Base-by-base conservation (phyloP, 2,888 invertebrate genomes). In the Trichacis sp. region DNA sequence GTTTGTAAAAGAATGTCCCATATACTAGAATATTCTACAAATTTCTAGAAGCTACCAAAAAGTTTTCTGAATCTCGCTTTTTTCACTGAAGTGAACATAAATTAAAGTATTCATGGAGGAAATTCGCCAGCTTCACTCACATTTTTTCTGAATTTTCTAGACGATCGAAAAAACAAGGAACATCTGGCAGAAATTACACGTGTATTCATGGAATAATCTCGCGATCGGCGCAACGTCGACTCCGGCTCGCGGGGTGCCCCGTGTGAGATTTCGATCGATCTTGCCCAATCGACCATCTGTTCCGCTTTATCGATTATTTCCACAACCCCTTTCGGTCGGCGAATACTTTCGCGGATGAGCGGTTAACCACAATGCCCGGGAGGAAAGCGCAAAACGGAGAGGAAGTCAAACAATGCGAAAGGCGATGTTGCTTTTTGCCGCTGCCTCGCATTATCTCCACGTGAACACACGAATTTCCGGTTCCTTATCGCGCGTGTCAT, bases 401-500 rank as follows among this genome's bases (percentile, higher is more conserved):
- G 56, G 61, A 69, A 64, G 59, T 64, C 52, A 48, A 15, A 63
- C 64, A 69, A 69, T 62, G 63, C 24, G 8, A 43, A 53, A 19
- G 12, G 54, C 58, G 54, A 50, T 48, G 59, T 62, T 59, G 57
- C 60, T 54, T 58, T 55, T 66, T 61, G 64, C 54, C 49, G 59
- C 49, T 58, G 43, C 61, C 55, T 54, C 52, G 56, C 53, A 67
- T 66, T 69, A 59, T 64, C 69, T 57, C 63, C 33, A 48, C 54
- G 57, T 51, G 69, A 64, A 67, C 64, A 69, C 52, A 54, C 49
- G 56, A 67, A 64, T 67, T 66, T 69, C 66, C 66, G 46, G 56
- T 69, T 51, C 24, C 61, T 67, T 66, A 67, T 69, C 69, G 58
- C 64, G 62, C 61, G 64, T 69, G 62, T 67, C 64, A 64, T 69